Conservation (phyloP, 2,113 vertebrate genomes). For the Passer montanus region DNA sequence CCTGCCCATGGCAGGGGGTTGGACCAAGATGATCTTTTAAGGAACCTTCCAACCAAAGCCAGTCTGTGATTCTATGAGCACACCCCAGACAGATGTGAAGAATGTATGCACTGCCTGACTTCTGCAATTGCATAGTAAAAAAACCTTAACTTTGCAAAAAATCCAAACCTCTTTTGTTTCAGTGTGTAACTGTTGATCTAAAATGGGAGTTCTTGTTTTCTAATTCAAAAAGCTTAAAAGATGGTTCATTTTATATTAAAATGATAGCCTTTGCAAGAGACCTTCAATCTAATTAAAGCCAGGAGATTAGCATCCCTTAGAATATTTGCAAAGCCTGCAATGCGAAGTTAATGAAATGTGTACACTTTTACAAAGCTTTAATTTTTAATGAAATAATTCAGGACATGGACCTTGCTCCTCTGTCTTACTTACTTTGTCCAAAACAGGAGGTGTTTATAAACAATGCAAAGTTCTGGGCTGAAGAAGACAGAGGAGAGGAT, state of each 20-base stretch:
- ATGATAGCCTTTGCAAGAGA: slow-evolving; percentile 77
- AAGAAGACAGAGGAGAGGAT: not conserved
- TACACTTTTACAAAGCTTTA: slow-evolving; percentile 78
- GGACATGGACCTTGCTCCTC: slow-evolving; percentile 10
- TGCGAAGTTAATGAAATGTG: slow-evolving; percentile 78
- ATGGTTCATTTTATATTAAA: slow-evolving; percentile 74
- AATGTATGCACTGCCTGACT: not conserved
- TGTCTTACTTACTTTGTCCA: slow-evolving; percentile 18
- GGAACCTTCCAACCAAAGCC: not conserved
- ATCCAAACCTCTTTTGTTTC: slow-evolving; percentile 2
- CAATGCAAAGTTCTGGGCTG: not conserved
- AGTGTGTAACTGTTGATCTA: slow-evolving; percentile 58
- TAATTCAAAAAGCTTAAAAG: slow-evolving; percentile 70
- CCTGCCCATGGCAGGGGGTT: not conserved
- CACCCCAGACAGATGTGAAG: not conserved
- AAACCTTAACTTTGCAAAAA: not conserved
- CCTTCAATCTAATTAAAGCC: slow-evolving; percentile 80
- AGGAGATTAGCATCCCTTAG: slow-evolving; percentile 74
- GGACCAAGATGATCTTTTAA: not conserved
- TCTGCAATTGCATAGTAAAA: not conserved
- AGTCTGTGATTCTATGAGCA: not conserved
- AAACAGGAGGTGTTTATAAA: slow-evolving; percentile 54
- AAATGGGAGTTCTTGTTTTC: slow-evolving; percentile 71
- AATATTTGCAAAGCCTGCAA: slow-evolving; percentile 79
- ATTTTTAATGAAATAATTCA: slow-evolving; percentile 78